These are phyloP conservation scores for Sabatieria punctata DNA, from an alignment of 2,888 invertebrate genomes.

Conservation along the genomic window DNA sequence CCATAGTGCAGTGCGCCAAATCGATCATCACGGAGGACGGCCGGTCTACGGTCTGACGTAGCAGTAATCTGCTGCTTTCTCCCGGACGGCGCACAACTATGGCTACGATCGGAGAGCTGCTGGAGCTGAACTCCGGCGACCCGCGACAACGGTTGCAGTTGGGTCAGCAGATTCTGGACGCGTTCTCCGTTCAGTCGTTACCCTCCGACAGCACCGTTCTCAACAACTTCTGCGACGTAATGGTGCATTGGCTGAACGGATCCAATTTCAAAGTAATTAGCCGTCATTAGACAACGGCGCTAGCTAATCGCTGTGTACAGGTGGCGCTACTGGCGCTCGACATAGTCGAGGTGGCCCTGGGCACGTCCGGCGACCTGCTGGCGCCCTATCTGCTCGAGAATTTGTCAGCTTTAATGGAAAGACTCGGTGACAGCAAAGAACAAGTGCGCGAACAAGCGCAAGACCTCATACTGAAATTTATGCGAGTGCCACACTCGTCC, in stretches of 20 bases:
- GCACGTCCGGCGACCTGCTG: slow-evolving; percentile 11
- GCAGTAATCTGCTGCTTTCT: too few species aligned
- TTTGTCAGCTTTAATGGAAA: slow-evolving; percentile 10
- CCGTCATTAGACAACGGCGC: not conserved
- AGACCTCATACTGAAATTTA: slow-evolving; percentile 8
- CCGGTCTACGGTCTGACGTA: too few species aligned
- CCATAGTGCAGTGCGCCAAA: too few species aligned
- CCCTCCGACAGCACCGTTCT: slow-evolving; percentile 11
- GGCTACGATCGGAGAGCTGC: slow-evolving; percentile 9
- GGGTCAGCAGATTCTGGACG: slow-evolving; percentile 10
- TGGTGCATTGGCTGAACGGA: slow-evolving; percentile 13
- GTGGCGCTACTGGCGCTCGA: slow-evolving; percentile 13
- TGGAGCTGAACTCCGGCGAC: slow-evolving; percentile 11
- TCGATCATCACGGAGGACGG: too few species aligned
- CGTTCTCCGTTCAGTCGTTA: slow-evolving; percentile 1
- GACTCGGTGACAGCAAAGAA: slow-evolving; percentile 12
- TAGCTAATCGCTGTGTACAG: slow-evolving; percentile 5
- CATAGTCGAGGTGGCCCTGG: slow-evolving; percentile 11
- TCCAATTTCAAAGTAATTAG: slow-evolving; percentile 13
- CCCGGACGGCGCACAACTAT: slow-evolving; percentile 1
- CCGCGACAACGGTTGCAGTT: slow-evolving; percentile 12
- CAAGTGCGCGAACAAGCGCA: slow-evolving; percentile 9
- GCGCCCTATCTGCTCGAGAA: slow-evolving; percentile 12
- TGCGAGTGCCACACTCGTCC: slow-evolving; percentile 7
- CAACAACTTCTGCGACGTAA: slow-evolving; percentile 12